These are phyloP conservation scores for Eremophila alpestris DNA, from an alignment of 2,797 vertebrate species.

Conservation along the genomic window DNA sequence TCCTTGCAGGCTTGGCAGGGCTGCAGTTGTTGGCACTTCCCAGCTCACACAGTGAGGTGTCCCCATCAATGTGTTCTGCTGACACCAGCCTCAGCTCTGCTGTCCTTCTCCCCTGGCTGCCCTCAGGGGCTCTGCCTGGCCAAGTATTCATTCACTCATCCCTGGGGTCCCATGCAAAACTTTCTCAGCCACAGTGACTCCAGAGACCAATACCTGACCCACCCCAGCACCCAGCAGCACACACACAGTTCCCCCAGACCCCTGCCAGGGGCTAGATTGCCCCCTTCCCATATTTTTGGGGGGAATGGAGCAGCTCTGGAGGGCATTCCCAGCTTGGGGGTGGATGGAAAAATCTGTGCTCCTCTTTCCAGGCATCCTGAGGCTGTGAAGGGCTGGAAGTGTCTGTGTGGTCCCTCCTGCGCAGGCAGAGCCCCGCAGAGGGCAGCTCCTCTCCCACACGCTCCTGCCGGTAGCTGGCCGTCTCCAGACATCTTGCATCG, in stretches of 20 bases:
- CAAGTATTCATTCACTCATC: neutral
- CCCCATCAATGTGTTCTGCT: neutral
- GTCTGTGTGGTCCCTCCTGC: neutral
- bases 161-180: neutral
- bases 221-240: neutral
- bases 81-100: neutral
- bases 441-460: neutral
- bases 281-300: neutral
- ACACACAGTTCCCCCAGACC: neutral
- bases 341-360: neutral
- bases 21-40: neutral
- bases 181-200: neutral
- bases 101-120: neutral
- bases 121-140: neutral
- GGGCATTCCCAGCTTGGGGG: neutral
- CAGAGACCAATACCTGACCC: neutral
- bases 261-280: neutral
- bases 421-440: neutral
- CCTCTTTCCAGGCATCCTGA: neutral
- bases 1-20: neutral
- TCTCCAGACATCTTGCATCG: slow-evolving; percentile 6
- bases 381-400: neutral
- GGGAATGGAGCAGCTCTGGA: neutral
- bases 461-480: neutral
- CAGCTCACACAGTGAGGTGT: fast-evolving